phyloP scores from a whole-genome alignment of 1,140 invertebrate genomes.

The Heliconius nattereri region DNA sequence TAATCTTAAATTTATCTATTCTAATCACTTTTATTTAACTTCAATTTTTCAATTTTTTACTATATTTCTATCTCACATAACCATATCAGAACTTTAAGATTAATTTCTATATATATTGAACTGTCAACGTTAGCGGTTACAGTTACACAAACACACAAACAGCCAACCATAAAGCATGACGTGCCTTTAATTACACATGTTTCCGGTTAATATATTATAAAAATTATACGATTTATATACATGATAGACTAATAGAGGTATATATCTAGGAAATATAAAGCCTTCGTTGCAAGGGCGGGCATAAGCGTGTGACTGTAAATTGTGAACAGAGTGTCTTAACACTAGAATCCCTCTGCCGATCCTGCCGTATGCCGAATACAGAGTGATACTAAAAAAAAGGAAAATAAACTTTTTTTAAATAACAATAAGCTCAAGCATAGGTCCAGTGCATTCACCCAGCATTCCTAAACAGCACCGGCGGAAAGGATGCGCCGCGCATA shows the following conservation, averaged over 20 bases:
- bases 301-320: too few relatives aligned
- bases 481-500: conserved; percentile 60
- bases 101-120: not conserved
- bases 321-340: too few relatives aligned
- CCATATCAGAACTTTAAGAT: not conserved
- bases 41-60: too few relatives aligned
- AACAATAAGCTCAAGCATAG: conserved; percentile 27
- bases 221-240: not conserved
- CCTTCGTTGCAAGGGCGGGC: too few relatives aligned
- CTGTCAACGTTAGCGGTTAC: not conserved
- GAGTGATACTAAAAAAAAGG: too few relatives aligned
- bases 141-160: not conserved
- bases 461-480: conserved; percentile 51
- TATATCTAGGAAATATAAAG: not conserved
- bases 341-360: too few relatives aligned
- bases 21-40: too few relatives aligned
- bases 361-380: too few relatives aligned
- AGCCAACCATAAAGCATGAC: not conserved
- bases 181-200: conserved; percentile 14
- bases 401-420: not conserved
- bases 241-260: not conserved
- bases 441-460: conserved; percentile 44
- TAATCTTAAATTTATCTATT: too few relatives aligned
- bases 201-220: conserved; percentile 8
- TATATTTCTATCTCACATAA: too few relatives aligned